Evolutionary conservation across 92 coral and sea anemone species (phyloP), one percentile per base, ranked within the genome.

Genomic region (Epizoanthus illoricatus): DNA sequence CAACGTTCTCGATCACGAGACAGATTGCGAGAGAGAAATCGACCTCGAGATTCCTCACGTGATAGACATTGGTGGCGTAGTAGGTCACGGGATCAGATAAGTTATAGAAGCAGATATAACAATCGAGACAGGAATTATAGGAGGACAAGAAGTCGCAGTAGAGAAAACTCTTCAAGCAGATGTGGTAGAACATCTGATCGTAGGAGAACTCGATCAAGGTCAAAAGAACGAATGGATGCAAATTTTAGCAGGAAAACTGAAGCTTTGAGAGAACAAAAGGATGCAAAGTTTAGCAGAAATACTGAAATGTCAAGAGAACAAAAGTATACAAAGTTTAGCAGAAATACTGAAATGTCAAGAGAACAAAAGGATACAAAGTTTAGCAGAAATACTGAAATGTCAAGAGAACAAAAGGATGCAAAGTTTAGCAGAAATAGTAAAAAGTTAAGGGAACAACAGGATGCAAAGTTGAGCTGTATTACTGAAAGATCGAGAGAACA

Each of bases 41-140:
- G 4, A 42, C 72, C 70, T 73, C 88, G 36, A 49, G 84, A 85
- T 33, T 81, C 90, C 83, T 67, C 66, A 10, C 69, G 36, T 57
- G 82, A 87, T 28, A 84, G 70, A 13, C 56, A 52, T 11, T 80
- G 71, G 61, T 42, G 57, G 39, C 84, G 13, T 21, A 73, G 79
- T 16, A 84, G 88, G 23, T 79, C 85, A 56, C 84, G 82, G 8
- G 88, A 80, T 0, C 59, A 86, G 21, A 15, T 18, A 68, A 55
- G 61, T 79, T 65, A 41, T 57, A 85, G 85, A 73, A 84, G 65
- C 36, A 66, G 88, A 72, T 63, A 79, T 73, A 59, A 68, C 28
- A 33, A 55, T 61, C 82, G 91, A 56, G 73, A 80, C 86, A 85
- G 70, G 63, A 75, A 84, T 23, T 36, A 65, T 65, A 86, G 80